Percentiles rank a stretch among this genome's conserved stretches.
phyloP scores from a whole-genome alignment of 2,797 vertebrate species.

The Champsocephalus esox region DNA sequence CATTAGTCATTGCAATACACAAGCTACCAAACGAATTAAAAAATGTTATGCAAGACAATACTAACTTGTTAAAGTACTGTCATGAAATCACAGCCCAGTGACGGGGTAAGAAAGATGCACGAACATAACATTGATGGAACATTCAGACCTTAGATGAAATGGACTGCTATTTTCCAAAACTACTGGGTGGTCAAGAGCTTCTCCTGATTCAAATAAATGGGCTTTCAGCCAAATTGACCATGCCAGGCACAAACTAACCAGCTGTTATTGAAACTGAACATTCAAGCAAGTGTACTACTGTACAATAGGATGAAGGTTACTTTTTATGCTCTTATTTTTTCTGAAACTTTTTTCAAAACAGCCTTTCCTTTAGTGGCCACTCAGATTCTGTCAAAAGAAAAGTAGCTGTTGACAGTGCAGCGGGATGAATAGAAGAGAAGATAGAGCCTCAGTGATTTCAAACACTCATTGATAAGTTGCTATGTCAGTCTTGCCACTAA shows the following conservation, averaged over 20 bases:
- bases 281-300: conserved; percentile 34
- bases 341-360: conserved; percentile 7
- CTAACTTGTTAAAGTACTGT: not conserved
- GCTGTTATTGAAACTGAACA: conserved; percentile 44
- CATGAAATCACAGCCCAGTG: conserved; percentile 2
- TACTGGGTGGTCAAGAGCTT: conserved; percentile 51
- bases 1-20: not conserved
- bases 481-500: conserved; percentile 41
- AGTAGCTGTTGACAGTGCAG: conserved; percentile 41
- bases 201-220: conserved; percentile 48
- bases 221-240: conserved; percentile 34
- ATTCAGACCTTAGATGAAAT: conserved; percentile 28
- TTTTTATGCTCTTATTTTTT: not conserved
- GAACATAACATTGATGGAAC: conserved; percentile 10
- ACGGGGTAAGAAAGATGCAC: not conserved
- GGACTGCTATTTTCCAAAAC: conserved; percentile 49
- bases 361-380: conserved; percentile 5
- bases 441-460: conserved; percentile 22
- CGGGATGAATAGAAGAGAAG: conserved; percentile 9
- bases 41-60: conserved; percentile 1
- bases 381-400: conserved; percentile 18
- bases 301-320: too few relatives aligned
- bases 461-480: conserved; percentile 42
- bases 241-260: conserved; percentile 27
- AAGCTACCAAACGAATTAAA: conserved; percentile 2